Conservation (phyloP, 2,797 vertebrate species). For the Valencia hispanica region DNA sequence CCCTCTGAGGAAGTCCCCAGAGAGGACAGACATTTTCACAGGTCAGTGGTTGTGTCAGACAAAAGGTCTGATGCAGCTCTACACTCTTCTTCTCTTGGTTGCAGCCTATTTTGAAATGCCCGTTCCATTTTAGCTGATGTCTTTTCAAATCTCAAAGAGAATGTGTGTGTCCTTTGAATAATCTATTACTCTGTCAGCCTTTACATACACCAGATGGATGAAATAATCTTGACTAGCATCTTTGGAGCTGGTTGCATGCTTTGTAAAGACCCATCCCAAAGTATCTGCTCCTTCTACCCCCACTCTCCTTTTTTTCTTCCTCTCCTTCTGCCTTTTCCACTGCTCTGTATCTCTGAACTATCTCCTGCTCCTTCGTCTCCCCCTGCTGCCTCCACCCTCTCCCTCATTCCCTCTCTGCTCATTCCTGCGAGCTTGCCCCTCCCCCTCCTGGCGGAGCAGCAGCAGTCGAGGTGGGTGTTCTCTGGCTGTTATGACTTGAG, state of each 20-base stretch:
- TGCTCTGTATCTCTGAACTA: conserved; percentile 47
- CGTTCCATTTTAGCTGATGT: conserved; percentile 51
- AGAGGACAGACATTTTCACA: conserved; percentile 69
- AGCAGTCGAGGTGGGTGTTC: conserved; percentile 89
- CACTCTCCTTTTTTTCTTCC: conserved; percentile 40
- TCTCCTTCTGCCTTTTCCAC: conserved; percentile 47
- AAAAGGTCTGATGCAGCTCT: conserved; percentile 58
- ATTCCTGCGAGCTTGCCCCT: conserved; percentile 68
- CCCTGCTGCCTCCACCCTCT: conserved; percentile 60
- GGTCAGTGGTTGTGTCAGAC: conserved; percentile 66
- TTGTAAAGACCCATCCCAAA: conserved; percentile 68
- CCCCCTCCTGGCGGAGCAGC: conserved; percentile 69
- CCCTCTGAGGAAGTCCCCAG: conserved; percentile 44
- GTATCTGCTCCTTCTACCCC: conserved; percentile 38
- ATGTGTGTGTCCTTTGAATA: conserved; percentile 29
- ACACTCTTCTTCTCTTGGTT: conserved; percentile 47
- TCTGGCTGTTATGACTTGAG: conserved; percentile 88
- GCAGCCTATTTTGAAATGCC: conserved; percentile 60
- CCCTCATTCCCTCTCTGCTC: conserved; percentile 55
- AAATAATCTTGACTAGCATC: conserved; percentile 41
- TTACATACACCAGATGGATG: conserved; percentile 24
- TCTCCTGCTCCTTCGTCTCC: conserved; percentile 53
- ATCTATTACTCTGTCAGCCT: conserved; percentile 25
- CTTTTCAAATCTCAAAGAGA: conserved; percentile 36
- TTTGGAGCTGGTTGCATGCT: conserved; percentile 33